A percentile compares a stretch with the other conserved stretches of the same genome.
Evolutionary conservation across 2,888 invertebrate species (phyloP).

Genomic region (Hemistola chrysoprasaria): DNA sequence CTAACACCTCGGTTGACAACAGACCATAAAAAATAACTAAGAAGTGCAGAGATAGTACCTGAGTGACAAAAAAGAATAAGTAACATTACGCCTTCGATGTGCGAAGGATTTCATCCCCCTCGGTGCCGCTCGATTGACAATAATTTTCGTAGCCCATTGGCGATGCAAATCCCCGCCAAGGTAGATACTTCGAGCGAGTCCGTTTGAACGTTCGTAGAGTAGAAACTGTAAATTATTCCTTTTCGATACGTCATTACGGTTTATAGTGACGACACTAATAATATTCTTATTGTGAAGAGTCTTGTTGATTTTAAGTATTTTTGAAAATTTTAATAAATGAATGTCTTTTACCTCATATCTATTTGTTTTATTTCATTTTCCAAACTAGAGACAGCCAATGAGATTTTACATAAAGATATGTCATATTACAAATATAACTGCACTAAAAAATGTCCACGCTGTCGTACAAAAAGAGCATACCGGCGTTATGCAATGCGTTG

Average conservation of each 20-base stretch:
- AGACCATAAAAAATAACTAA: too few relatives aligned
- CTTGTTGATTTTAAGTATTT: conserved; percentile 58
- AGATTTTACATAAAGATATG: too few relatives aligned
- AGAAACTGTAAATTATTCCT: conserved; percentile 3
- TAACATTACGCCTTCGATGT: too few relatives aligned
- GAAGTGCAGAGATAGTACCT: too few relatives aligned
- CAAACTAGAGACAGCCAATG: too few relatives aligned
- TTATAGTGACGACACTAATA: conserved; percentile 37
- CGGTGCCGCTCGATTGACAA: conserved; percentile 51
- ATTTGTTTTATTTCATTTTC: conserved; percentile 5
- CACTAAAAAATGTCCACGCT: too few relatives aligned
- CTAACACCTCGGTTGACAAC: too few relatives aligned
- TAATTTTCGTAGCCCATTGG: conserved; percentile 65
- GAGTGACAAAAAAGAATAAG: too few relatives aligned
- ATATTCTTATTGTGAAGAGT: conserved; percentile 48
- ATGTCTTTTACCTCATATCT: conserved; percentile 34
- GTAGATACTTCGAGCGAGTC: conserved; percentile 11
- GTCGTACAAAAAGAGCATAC: too few relatives aligned
- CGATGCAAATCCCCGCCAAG: conserved; percentile 21
- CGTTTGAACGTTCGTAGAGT: conserved; percentile 7
- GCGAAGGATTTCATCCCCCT: conserved; percentile 9
- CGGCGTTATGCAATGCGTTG: too few relatives aligned
- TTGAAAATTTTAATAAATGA: conserved; percentile 50
- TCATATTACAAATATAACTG: too few relatives aligned
- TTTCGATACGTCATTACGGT: conserved; percentile 18